Percentiles rank a stretch among this genome's conserved stretches.
Conservation (phyloP, 2,888 invertebrate species). For the Noctua fimbriata region DNA sequence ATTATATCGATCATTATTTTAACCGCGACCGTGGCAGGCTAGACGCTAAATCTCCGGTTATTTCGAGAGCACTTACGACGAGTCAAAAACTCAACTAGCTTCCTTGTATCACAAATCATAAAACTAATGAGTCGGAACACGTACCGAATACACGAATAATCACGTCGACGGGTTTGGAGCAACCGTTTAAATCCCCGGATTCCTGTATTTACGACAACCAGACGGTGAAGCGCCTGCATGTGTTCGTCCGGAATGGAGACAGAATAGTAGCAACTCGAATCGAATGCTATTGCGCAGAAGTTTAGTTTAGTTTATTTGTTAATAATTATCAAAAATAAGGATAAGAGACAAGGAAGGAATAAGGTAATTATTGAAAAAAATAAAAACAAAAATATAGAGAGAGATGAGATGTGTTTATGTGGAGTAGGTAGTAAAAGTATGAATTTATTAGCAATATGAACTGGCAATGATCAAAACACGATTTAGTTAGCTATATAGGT, state of each 20-base stretch:
- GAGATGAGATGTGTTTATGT: too few species aligned
- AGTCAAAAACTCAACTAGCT: slow-evolving; percentile 24
- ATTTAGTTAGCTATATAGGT: not conserved
- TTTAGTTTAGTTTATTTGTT: too few species aligned
- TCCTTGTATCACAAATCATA: slow-evolving; percentile 42
- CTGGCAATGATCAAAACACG: not conserved
- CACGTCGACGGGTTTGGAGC: not conserved
- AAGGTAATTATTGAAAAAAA: too few species aligned
- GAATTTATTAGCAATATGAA: not conserved
- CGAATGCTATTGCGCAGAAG: not conserved
- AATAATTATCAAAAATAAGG: too few species aligned
- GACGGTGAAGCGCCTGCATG: not conserved
- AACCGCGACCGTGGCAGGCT: not conserved
- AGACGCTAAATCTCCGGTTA: slow-evolving; percentile 12
- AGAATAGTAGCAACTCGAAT: not conserved
- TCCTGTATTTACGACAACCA: slow-evolving; percentile 20
- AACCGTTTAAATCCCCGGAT: slow-evolving; percentile 12
- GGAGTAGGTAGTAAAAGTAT: not conserved
- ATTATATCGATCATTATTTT: slow-evolving; percentile 16
- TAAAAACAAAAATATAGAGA: too few species aligned
- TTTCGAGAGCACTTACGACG: slow-evolving; percentile 40
- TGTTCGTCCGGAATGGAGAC: not conserved
- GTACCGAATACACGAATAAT: slow-evolving; percentile 9
- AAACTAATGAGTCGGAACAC: slow-evolving; percentile 41
- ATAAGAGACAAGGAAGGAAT: too few species aligned